Evolutionary conservation across 1,140 invertebrate genomes (phyloP).

Genomic region (Phthorimaea operculella): DNA sequence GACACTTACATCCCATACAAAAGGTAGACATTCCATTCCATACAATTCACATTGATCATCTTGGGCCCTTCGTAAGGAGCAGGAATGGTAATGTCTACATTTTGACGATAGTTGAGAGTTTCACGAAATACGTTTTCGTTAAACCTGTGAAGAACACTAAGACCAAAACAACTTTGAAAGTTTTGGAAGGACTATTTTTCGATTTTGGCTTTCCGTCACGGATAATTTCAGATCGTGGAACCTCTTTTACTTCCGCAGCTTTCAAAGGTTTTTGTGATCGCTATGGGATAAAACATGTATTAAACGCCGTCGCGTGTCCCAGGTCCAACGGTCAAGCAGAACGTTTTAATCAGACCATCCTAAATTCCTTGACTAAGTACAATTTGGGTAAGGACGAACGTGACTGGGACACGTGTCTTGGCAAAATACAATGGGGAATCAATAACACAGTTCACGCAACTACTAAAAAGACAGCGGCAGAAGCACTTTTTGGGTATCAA

Average conservation of each 20-base stretch:
- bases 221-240: slow-evolving; percentile 22
- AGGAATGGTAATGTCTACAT: slow-evolving; percentile 17
- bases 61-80: slow-evolving; percentile 22
- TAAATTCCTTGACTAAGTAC: slow-evolving; percentile 16
- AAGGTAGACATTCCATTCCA: slow-evolving; percentile 19
- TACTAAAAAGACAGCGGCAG: slow-evolving; percentile 19
- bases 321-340: slow-evolving; percentile 23
- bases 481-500: slow-evolving; percentile 17
- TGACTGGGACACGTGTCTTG: slow-evolving; percentile 19
- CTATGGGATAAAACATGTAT: slow-evolving; percentile 22
- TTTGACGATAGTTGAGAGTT: slow-evolving; percentile 22
- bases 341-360: slow-evolving; percentile 20
- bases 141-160: slow-evolving; percentile 20
- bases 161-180: slow-evolving; percentile 18
- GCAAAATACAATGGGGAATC: slow-evolving; percentile 22
- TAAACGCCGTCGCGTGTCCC: slow-evolving; percentile 25
- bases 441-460: slow-evolving; percentile 22
- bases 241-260: slow-evolving; percentile 19
- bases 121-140: slow-evolving; percentile 23
- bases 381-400: slow-evolving; percentile 17
- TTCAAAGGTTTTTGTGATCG: slow-evolving; percentile 20
- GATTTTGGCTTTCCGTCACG: slow-evolving; percentile 20
- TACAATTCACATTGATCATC: slow-evolving; percentile 22
- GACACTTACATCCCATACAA: slow-evolving; percentile 17
- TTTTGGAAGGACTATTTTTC: slow-evolving; percentile 19